A percentile compares a stretch with the other conserved stretches of the same genome.
Conservation (phyloP, 2,888 invertebrate species). For the Psylliodes chrysocephalus region DNA sequence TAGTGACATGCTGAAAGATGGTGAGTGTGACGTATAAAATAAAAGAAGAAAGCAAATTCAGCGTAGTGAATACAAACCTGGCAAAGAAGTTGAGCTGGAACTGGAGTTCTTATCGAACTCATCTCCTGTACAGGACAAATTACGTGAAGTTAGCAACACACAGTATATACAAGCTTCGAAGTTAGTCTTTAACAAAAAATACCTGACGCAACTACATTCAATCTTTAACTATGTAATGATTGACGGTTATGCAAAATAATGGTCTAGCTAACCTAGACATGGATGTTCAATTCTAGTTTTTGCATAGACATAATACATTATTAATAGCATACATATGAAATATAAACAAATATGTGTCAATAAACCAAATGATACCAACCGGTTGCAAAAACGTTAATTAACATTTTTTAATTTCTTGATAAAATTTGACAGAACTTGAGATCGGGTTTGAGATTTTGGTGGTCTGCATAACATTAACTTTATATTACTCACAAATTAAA, state of each 20-base stretch:
- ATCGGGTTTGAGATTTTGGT: no score
- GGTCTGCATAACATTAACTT: no score
- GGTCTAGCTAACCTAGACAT: conserved; percentile 7
- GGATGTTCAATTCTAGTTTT: conserved; percentile 1
- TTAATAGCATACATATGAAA: no score
- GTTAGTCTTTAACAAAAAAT: conserved; percentile 24
- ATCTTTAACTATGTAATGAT: neutral
- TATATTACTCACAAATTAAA: no score
- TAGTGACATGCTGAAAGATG: conserved; percentile 36
- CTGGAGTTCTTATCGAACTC: conserved; percentile 77
- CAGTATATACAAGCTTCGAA: conserved; percentile 41
- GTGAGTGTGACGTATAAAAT: conserved; percentile 44
- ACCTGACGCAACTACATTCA: conserved; percentile 20
- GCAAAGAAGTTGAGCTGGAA: conserved; percentile 74
- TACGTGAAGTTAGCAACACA: conserved; percentile 54
- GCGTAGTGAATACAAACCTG: conserved; percentile 69
- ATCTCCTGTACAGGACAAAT: conserved; percentile 65
- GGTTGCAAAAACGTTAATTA: no score
- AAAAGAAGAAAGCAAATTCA: conserved; percentile 53
- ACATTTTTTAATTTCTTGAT: no score
- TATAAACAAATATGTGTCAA: no score
- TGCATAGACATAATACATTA: neutral
- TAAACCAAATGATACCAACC: no score
- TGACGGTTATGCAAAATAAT: conserved; percentile 5
- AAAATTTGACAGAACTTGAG: no score